A percentile compares a stretch with the other conserved stretches of the same genome.
Evolutionary conservation across 1,140 invertebrate species (phyloP).

Genomic region (Ooceraea biroi): DNA sequence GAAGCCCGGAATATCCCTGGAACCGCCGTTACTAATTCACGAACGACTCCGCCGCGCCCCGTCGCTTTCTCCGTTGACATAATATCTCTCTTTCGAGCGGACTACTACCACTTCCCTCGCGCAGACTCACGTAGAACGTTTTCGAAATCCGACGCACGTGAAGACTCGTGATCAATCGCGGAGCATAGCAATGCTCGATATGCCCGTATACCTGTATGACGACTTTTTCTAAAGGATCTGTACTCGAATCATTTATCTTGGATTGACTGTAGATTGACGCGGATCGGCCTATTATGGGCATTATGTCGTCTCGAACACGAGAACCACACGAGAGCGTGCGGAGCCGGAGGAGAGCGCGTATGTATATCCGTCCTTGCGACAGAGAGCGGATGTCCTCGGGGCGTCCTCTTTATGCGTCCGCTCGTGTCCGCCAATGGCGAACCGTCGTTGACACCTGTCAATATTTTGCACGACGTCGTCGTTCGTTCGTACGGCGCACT

Average conservation of each 20-base stretch:
- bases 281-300: not conserved
- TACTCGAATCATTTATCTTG: not conserved
- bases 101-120: not conserved
- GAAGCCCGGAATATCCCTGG: constrained; percentile 32
- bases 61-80: constrained; percentile 33
- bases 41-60: constrained; percentile 42
- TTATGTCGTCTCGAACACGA: not conserved
- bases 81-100: not conserved
- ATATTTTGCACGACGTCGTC: constrained; percentile 56
- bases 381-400: constrained; percentile 12
- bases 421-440: constrained; percentile 14
- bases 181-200: too few species aligned
- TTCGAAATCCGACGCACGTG: not conserved
- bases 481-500: constrained; percentile 4
- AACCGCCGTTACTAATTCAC: constrained; percentile 66
- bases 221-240: not conserved
- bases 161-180: too few species aligned
- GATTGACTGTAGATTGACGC: not conserved
- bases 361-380: not conserved
- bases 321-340: not conserved
- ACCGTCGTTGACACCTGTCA: constrained; percentile 56
- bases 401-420: constrained; percentile 16
- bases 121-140: not conserved
- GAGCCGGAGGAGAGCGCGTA: not conserved
- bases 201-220: not conserved